Evolutionary conservation across 2,113 vertebrate genomes (phyloP).

Genomic region (Salvelinus namaycush): DNA sequence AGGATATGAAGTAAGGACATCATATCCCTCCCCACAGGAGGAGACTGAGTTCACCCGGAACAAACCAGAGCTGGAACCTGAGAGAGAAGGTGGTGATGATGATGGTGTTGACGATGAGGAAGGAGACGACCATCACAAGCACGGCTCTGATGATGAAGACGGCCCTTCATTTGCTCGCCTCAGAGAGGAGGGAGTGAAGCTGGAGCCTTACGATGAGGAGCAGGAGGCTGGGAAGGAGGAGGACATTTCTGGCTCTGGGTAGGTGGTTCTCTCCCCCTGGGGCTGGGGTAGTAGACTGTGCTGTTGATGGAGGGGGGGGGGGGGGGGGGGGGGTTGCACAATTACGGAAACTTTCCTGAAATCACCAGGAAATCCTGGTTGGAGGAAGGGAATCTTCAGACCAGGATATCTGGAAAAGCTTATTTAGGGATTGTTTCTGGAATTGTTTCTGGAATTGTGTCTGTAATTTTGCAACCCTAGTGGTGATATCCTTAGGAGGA

Average conservation of each 20-base stretch:
- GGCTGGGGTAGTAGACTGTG: not conserved
- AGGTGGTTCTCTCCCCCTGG: slow-evolving; percentile 52
- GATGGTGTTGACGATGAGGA: slow-evolving; percentile 40
- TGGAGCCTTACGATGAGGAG: slow-evolving; percentile 34
- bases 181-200: not conserved
- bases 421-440: no score
- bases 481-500: no score
- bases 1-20: slow-evolving; percentile 14
- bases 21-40: slow-evolving; percentile 53
- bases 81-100: slow-evolving; percentile 20
- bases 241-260: slow-evolving; percentile 75
- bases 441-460: no score
- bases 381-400: no score
- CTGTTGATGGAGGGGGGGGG: no score
- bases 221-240: slow-evolving; percentile 49
- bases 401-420: no score
- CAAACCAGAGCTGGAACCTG: slow-evolving; percentile 47
- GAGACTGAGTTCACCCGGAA: slow-evolving; percentile 43
- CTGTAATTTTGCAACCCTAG: no score
- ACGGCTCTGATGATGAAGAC: slow-evolving; percentile 36
- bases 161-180: not conserved
- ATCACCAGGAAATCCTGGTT: no score
- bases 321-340: no score
- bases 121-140: slow-evolving; percentile 12
- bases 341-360: no score